A percentile compares a stretch with the other conserved stretches of the same genome.
Evolutionary conservation across 2,113 vertebrate species (phyloP).

Genomic region (Rattus rattus): DNA sequence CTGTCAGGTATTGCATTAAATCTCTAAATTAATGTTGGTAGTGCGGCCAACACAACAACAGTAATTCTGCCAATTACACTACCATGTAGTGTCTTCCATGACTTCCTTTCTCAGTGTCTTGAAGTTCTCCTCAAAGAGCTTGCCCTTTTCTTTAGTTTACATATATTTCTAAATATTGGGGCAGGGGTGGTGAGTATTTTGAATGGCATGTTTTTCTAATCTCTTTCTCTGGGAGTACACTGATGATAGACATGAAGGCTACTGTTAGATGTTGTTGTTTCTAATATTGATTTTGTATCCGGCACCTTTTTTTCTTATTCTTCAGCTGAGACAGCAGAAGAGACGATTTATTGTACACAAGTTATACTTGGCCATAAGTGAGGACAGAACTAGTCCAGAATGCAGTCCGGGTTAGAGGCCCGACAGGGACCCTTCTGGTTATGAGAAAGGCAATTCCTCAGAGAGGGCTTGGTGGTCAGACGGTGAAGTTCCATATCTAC

Average conservation of each 20-base stretch:
- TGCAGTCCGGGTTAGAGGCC: neutral
- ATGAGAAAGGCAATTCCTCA: neutral
- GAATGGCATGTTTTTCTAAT: neutral
- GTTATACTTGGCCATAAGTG: neutral
- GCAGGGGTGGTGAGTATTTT: neutral
- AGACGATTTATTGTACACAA: neutral
- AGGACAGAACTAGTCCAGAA: neutral
- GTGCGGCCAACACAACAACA: neutral
- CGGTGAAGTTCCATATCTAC: neutral
- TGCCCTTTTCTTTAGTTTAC: neutral
- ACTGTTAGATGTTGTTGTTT: neutral
- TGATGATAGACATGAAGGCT: neutral
- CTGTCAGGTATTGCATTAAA: neutral
- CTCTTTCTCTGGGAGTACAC: neutral
- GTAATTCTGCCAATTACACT: neutral
- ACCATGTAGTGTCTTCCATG: neutral
- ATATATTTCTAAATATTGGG: neutral
- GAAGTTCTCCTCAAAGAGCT: neutral
- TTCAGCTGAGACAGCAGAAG: neutral
- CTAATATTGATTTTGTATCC: neutral
- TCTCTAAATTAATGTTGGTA: neutral
- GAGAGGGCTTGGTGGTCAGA: neutral
- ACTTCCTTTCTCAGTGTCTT: neutral
- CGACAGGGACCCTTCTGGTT: neutral
- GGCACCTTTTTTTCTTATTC: neutral